Evolutionary conservation across 2,797 vertebrate genomes (phyloP), one percentile per base, ranked within the genome.

Genomic region (Esox masquinongy): DNA sequence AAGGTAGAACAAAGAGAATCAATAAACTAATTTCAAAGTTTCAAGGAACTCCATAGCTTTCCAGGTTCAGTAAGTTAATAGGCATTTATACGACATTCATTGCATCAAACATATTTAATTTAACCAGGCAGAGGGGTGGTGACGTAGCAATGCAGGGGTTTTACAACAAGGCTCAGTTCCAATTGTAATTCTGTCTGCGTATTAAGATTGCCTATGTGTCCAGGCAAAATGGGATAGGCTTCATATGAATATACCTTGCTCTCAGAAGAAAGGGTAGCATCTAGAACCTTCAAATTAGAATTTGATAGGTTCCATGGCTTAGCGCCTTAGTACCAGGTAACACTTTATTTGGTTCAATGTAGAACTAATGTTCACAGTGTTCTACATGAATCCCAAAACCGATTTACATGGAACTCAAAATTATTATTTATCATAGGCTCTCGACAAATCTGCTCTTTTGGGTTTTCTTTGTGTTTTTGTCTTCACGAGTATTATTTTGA

Each of bases 21-120:
- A 83, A 92, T 92, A 86, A 89, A 89, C 87, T 87, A 66, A 90
- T 91, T 83, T 88, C 64, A 86, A 83, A 84, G 86, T 84, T 88
- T 88, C 82, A 77, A 80, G 79, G 24, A 87, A 80, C 82, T 86
- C 80, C 75, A 86, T 80, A 56, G 78, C 70, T 80, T 79, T 79
- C 64, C 77, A 79, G 76, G 78, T 78, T 83, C 77, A 76, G 53
- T 19, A 50, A 79, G 74, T 74, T 77, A 81, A 85, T 67, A 17
- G 72, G 49, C 70, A 84, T 83, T 86, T 84, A 85, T 71, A 81
- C 76, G 68, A 50, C 68, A 80, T 83, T 86, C 87, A 93, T 86
- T 88, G 80, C 70, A 72, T 88, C 49, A 79, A 80, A 31, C 83
- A 72, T 82, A 74, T 84, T 85, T 86, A 50, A 84, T 63, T 83